Conservation (phyloP, 2,888 invertebrate species). For the Drosophila infuscata region DNA sequence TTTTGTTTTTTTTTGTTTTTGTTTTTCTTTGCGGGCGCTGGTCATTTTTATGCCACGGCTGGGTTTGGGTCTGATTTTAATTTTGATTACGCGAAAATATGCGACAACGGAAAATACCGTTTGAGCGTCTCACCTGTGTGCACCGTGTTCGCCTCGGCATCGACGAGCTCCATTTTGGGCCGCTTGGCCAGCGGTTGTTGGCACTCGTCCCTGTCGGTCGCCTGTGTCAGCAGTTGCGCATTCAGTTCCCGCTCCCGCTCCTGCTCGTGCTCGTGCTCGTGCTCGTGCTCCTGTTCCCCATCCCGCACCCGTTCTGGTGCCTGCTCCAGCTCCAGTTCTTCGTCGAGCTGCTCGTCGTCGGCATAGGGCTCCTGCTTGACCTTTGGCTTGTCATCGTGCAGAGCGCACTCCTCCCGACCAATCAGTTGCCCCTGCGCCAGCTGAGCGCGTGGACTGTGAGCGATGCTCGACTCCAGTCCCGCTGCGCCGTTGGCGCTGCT, state of each 20-base stretch:
- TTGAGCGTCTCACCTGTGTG: slow-evolving; percentile 91
- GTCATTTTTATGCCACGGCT: slow-evolving; percentile 34
- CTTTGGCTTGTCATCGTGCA: slow-evolving; percentile 61
- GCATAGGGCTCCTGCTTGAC: slow-evolving; percentile 79
- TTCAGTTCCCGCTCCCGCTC: slow-evolving; percentile 20
- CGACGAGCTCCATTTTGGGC: slow-evolving; percentile 92
- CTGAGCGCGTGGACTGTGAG: slow-evolving; percentile 87
- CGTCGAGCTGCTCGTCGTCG: slow-evolving; percentile 53
- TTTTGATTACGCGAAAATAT: slow-evolving; percentile 49
- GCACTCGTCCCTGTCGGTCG: slow-evolving; percentile 48
- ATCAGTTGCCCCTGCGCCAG: slow-evolving; percentile 69
- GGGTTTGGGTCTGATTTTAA: slow-evolving; percentile 19
- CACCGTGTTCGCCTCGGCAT: slow-evolving; percentile 95
- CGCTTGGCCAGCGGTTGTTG: slow-evolving; percentile 88
- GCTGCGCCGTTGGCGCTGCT: slow-evolving; percentile 15
- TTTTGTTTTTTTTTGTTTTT: not conserved
- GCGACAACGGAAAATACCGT: slow-evolving; percentile 12
- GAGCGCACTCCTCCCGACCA: slow-evolving; percentile 38
- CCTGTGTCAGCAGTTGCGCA: slow-evolving; percentile 13
- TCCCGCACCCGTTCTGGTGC: slow-evolving; percentile 7
- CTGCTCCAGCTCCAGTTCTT: slow-evolving; percentile 27
- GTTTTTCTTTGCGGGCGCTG: slow-evolving; percentile 22
- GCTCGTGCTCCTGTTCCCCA: slow-evolving; percentile 28
- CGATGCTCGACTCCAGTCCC: slow-evolving; percentile 69
- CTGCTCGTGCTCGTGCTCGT: slow-evolving; percentile 25